Evolutionary conservation across 2,888 invertebrate genomes (phyloP), one percentile per base, ranked within the genome.

Genomic region (Melieria picta): DNA sequence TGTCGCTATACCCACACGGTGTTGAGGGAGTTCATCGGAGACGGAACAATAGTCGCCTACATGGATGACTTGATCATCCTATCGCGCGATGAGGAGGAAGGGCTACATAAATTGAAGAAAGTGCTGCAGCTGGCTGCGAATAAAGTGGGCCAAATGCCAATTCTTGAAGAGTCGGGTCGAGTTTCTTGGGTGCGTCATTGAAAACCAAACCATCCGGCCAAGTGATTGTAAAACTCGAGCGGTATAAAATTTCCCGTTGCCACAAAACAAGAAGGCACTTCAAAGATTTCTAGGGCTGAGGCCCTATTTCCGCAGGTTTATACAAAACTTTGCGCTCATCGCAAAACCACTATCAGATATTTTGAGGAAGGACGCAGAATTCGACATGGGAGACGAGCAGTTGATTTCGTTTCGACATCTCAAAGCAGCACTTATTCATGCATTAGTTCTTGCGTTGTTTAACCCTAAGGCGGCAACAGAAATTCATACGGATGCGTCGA

Each of bases 331-430:
- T 9, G 72, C 82, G 6, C 64, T 75, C 13, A 79, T 82, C n/a
- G 83, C 83, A 4, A 80, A 78, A 71, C 82, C 81, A 7, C 69
- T 84, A 56, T 79, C 80, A 42, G 82, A 85, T 57, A 52, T 72
- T 43, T 57, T 77, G 55, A 55, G 60, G 11, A 76, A 75, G 52
- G 57, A 6, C 6, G 57, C 16, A 4, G 43, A 64, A 65, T 80
- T 16, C 69, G 74, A 6, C 73, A 66, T 72, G 52, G 65, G 46
- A 13, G 69, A 69, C 42, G 68, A 73, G 66, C 71, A 74, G 10
- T 47, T 68, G 48, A 43, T 52, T 48, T 57, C 65, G 30, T 69
- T 65, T n/a, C 55, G 69, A 43, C 61, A 58, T 9, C 30, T 67
- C 1, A 67, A 70, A 47, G 43, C 60, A 13, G 58, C 67, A 13